phyloP scores from a whole-genome alignment of 2,888 invertebrate genomes.

The Morinoia aosen region DNA sequence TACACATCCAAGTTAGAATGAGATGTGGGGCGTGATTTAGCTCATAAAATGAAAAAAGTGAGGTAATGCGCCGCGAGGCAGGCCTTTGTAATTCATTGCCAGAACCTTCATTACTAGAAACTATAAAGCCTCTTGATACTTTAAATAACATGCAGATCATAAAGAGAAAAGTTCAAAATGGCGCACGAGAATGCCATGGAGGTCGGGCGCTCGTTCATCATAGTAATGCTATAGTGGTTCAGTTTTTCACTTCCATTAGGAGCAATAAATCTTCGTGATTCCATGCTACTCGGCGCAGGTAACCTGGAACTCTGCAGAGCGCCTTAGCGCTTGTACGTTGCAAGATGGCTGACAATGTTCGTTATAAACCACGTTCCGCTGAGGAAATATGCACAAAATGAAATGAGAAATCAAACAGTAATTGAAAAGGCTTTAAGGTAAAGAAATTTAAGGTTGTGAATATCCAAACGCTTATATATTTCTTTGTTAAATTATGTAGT shows the following conservation, averaged over 20 bases:
- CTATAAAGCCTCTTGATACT: constrained; percentile 14
- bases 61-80: neutral
- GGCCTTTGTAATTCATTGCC: constrained; percentile 13
- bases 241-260: constrained; percentile 54
- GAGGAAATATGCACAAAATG: neutral
- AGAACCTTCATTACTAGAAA: constrained; percentile 44
- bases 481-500: neutral
- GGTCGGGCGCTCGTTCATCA: constrained; percentile 34
- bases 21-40: neutral
- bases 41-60: constrained; percentile 21
- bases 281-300: constrained; percentile 38
- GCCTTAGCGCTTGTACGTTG: constrained; percentile 24
- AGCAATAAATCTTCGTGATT: constrained; percentile 49
- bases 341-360: constrained; percentile 45
- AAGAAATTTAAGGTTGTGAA: neutral
- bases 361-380: neutral
- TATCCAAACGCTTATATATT: neutral
- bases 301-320: constrained; percentile 35
- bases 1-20: constrained; percentile 1
- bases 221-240: constrained; percentile 40
- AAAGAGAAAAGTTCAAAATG: constrained; percentile 50
- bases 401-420: neutral
- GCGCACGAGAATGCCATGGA: constrained; percentile 48
- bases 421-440: neutral
- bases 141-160: constrained; percentile 40